phyloP scores from a whole-genome alignment of 2,888 invertebrate genomes.

The Drosophila imparisetae region DNA sequence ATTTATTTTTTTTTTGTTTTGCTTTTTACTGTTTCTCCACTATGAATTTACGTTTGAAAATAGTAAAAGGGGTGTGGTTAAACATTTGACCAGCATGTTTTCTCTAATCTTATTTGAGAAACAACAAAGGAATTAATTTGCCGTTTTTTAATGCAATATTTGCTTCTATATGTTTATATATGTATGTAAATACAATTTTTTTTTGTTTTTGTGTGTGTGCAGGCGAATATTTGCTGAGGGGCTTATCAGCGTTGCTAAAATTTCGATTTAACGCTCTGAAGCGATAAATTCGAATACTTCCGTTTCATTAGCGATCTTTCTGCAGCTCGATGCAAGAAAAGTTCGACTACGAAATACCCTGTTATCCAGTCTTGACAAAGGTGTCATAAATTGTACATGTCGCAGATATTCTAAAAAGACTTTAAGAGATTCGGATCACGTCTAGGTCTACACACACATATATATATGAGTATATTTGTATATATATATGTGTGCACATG shows the following conservation, averaged over 20 bases:
- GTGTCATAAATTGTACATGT: neutral
- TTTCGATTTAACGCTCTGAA: constrained; percentile 7
- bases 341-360: neutral
- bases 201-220: neutral
- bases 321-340: neutral
- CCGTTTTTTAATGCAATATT: neutral
- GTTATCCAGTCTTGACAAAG: neutral
- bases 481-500: neutral
- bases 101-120: neutral
- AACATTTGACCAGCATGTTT: neutral
- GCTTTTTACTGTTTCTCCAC: constrained; percentile 1
- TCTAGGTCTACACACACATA: neutral
- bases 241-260: constrained; percentile 35
- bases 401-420: neutral
- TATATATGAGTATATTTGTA: neutral
- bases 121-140: neutral
- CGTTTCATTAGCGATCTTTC: constrained; percentile 3
- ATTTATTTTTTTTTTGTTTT: neutral
- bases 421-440: neutral
- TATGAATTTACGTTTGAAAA: constrained; percentile 11
- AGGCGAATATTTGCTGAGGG: constrained; percentile 11
- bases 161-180: neutral
- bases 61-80: neutral
- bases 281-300: constrained; percentile 15
- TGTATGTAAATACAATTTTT: neutral